Conservation (phyloP, 1,140 invertebrate genomes). For the Drosophila subpulchrella region DNA sequence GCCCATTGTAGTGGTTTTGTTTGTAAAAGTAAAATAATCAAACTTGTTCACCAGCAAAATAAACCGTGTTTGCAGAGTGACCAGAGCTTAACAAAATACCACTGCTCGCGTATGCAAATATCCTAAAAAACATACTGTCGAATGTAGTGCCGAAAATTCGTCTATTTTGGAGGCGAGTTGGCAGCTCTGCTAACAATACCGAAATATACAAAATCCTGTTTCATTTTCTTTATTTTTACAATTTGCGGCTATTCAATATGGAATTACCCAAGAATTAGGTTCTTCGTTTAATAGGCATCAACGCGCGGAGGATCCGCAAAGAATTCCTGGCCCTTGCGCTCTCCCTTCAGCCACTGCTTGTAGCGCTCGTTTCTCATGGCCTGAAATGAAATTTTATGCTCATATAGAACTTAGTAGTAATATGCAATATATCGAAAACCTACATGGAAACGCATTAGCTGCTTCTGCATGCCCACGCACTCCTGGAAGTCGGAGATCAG, state of each 20-base stretch:
- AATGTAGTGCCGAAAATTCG: neutral
- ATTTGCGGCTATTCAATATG: slow-evolving; percentile 55
- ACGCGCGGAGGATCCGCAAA: slow-evolving; percentile 85
- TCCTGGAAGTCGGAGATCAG: slow-evolving; percentile 89
- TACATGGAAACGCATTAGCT: slow-evolving; percentile 86
- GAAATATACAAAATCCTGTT: neutral
- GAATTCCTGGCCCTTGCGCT: slow-evolving; percentile 83
- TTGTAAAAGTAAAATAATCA: slow-evolving; percentile 9
- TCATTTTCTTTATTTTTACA: slow-evolving; percentile 60
- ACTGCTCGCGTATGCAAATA: neutral
- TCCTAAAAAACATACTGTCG: neutral
- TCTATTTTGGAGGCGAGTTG: neutral
- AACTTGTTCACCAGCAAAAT: slow-evolving; percentile 39
- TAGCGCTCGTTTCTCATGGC: slow-evolving; percentile 86
- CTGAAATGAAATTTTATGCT: slow-evolving; percentile 47
- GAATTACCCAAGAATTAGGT: slow-evolving; percentile 21
- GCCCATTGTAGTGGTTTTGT: slow-evolving; percentile 45
- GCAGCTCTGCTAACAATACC: neutral
- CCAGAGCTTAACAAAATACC: neutral
- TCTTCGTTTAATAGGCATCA: slow-evolving; percentile 84
- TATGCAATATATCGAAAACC: slow-evolving; percentile 9
- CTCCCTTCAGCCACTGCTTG: slow-evolving; percentile 85
- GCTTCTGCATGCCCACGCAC: slow-evolving; percentile 87
- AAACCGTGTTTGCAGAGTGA: neutral
- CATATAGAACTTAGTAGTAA: neutral